Conservation (phyloP, 2,113 vertebrate species). For the Oenanthe oenanthe region DNA sequence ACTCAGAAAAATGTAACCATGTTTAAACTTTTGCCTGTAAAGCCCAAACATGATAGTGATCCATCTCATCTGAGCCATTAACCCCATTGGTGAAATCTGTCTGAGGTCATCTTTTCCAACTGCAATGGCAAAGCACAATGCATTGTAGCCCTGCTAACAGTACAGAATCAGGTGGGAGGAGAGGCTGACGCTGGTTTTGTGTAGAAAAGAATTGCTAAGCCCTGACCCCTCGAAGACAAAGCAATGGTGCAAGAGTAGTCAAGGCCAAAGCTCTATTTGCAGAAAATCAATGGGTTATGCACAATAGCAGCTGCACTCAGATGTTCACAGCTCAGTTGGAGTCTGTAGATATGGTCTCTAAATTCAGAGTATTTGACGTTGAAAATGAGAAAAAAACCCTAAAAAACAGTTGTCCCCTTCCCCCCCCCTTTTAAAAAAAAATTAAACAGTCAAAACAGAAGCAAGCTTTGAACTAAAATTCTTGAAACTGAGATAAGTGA, state of each 20-base stretch:
- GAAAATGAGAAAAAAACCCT: background rate
- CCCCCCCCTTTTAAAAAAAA: accelerated
- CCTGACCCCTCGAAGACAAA: background rate
- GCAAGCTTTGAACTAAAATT: background rate
- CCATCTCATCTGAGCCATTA: background rate
- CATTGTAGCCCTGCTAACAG: background rate
- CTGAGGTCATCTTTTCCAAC: background rate
- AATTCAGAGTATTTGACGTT: background rate
- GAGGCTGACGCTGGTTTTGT: background rate
- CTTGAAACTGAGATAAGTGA: background rate
- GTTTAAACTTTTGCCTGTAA: background rate
- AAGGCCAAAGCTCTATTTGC: conserved; percentile 19
- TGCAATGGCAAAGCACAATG: background rate
- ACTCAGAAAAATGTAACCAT: background rate
- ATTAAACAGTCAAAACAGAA: background rate
- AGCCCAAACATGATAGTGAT: background rate
- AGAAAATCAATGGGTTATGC: conserved; percentile 19
- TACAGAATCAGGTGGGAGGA: conserved; percentile 8
- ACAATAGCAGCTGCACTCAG: background rate
- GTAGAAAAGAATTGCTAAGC: background rate
- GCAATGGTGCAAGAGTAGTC: background rate
- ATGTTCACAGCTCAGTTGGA: conserved; percentile 1
- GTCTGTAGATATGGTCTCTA: background rate
- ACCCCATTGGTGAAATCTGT: background rate
- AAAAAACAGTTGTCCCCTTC: background rate